phyloP scores from a whole-genome alignment of 2,797 vertebrate species.

The Sebastes nivosus region DNA sequence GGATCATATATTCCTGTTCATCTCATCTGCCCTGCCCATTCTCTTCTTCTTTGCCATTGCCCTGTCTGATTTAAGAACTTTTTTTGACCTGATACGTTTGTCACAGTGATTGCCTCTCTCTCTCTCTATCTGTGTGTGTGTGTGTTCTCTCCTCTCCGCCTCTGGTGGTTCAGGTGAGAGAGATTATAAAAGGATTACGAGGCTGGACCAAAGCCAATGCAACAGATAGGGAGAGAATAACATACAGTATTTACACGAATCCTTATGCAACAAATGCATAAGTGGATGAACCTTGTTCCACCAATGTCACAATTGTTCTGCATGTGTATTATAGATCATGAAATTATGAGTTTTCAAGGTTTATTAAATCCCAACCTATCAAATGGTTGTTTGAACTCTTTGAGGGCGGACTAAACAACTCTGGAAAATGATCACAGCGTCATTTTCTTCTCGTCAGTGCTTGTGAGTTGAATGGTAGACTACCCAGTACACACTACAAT shows the following conservation, averaged over 20 bases:
- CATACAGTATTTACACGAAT: background rate
- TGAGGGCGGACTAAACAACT: background rate
- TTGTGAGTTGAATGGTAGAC: background rate
- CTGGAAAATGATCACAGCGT: background rate
- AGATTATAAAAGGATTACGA: conserved; percentile 36
- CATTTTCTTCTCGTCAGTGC: background rate
- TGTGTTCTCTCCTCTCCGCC: background rate
- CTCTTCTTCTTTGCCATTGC: background rate
- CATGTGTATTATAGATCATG: background rate
- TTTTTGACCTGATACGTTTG: background rate
- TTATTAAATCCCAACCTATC: background rate
- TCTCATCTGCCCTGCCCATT: background rate
- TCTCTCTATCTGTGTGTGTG: background rate
- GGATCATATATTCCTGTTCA: background rate
- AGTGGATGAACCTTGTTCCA: background rate
- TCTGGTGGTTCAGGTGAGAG: conserved; percentile 24
- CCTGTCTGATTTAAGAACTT: background rate
- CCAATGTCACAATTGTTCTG: background rate
- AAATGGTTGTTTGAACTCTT: background rate
- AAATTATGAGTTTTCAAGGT: background rate
- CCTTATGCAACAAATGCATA: background rate
- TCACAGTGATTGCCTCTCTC: background rate
- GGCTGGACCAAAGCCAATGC: conserved; percentile 1
- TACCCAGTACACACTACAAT: background rate
- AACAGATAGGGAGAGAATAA: background rate